Evolutionary conservation across 2,888 invertebrate genomes (phyloP), one percentile per base, ranked within the genome.

Genomic region (Cyrtodaria siliqua): DNA sequence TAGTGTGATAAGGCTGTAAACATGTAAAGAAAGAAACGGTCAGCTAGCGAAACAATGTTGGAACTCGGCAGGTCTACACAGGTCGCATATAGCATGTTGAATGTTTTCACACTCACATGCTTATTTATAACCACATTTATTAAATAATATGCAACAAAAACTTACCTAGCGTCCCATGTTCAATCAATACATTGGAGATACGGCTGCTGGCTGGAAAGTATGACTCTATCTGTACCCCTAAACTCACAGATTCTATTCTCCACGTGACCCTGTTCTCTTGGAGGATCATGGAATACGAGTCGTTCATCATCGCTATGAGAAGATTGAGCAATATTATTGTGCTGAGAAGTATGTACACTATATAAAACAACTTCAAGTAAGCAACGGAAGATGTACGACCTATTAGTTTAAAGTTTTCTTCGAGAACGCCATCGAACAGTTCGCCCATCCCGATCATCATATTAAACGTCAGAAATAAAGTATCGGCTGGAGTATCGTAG

Each of bases 401-500:
- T 6, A 63, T 84, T 9, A 16, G 26, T 9, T 42, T 24, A 26
- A 66, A 27, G 3, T 56, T 56, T 1, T 59, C 60, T 1, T 23
- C 23, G 75, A 90, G 85, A 24, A 59, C 70, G 0, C 70, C 44
- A 33, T 66, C 66, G 50, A 89, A 86, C 9, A 88, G 52, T 23
- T 89, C 86, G 0, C 74, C 88, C 86, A 89, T 90, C 2, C 92
- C 92, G 1, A 92, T 76, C 91, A 92, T 89, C 59, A 91, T 57
- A 71, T 91, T 91, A 66, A 92, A 92, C n/a, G 86, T 80, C 12
- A 86, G 66, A 74, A 90, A 92, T 6, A 90, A 66, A 0, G 91
- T 88, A 64, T 87, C 75, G 20, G 83, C 77, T 0, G 86, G 77
- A 4, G 79, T 82, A 0, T 82, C 57, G 67, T 86, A 89, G 2